phyloP scores from a whole-genome alignment of 2,113 vertebrate genomes.

The Pterophyllum scalare region DNA sequence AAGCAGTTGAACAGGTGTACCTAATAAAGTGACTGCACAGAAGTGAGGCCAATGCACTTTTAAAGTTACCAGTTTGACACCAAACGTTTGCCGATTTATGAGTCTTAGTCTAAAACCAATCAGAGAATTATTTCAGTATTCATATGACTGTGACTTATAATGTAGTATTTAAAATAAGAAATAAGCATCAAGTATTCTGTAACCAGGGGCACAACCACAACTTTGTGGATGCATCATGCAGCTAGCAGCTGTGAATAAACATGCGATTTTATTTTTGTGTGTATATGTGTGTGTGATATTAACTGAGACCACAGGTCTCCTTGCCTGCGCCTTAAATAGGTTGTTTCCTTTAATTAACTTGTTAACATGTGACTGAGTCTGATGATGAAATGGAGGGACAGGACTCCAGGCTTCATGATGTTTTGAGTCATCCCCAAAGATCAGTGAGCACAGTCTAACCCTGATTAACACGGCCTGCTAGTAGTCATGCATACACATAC shows the following conservation, averaged over 20 bases:
- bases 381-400: constrained; percentile 28
- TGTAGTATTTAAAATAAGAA: not conserved
- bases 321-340: not conserved
- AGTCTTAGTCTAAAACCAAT: not conserved
- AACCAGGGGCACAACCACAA: not conserved
- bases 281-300: not conserved
- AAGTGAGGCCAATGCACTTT: not conserved
- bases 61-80: not conserved
- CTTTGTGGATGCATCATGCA: not conserved
- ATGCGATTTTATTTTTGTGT: not conserved
- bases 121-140: not conserved
- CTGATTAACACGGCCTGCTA: not conserved
- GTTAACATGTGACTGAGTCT: constrained; percentile 2
- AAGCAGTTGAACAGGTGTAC: no score
- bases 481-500: not conserved
- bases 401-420: constrained; percentile 27
- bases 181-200: not conserved
- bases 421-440: not conserved
- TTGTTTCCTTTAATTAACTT: constrained; percentile 7
- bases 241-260: not conserved
- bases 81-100: not conserved
- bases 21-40: not conserved
- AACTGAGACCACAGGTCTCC: not conserved
- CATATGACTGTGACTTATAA: not conserved
- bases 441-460: not conserved